phyloP scores from a whole-genome alignment of 2,113 vertebrate species.

The Mixornis gularis region DNA sequence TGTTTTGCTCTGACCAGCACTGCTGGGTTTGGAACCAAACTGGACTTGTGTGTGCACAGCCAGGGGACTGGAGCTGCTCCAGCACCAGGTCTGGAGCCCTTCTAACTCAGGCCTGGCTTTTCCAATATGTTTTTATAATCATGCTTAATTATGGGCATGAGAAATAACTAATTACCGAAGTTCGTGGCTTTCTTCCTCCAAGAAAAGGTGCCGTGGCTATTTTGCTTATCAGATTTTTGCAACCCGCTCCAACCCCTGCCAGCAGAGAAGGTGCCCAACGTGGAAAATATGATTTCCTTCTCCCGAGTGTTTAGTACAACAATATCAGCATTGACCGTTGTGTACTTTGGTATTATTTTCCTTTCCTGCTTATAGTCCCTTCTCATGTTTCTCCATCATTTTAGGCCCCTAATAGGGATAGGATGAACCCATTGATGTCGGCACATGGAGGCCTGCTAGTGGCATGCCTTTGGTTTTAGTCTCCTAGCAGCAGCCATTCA shows the following conservation, averaged over 20 bases:
- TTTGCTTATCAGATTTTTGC: not conserved
- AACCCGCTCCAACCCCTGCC: not conserved
- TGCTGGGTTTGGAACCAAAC: not conserved
- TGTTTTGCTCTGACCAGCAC: not conserved
- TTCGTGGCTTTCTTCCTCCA: not conserved
- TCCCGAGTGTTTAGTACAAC: conserved; percentile 2
- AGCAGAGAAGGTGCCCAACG: not conserved
- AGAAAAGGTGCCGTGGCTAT: not conserved
- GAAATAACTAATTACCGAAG: not conserved
- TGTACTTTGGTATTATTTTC: conserved; percentile 67
- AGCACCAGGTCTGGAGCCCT: not conserved
- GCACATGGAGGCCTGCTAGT: conserved; percentile 65
- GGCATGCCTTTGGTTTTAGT: conserved; percentile 75
- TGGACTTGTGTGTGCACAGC: not conserved
- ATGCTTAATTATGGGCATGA: not conserved
- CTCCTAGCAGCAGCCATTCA: conserved; percentile 79
- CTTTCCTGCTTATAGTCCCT: conserved; percentile 66
- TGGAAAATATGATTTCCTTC: conserved; percentile 47
- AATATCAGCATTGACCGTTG: conserved; percentile 50
- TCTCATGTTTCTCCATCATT: conserved; percentile 82
- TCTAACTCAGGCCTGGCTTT: not conserved
- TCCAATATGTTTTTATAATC: conserved; percentile 1
- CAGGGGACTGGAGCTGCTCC: not conserved
- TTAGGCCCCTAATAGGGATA: conserved; percentile 69
- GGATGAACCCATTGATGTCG: conserved; percentile 72